Conservation (phyloP, 2,888 invertebrate genomes). For the Monoplex corrugatus region DNA sequence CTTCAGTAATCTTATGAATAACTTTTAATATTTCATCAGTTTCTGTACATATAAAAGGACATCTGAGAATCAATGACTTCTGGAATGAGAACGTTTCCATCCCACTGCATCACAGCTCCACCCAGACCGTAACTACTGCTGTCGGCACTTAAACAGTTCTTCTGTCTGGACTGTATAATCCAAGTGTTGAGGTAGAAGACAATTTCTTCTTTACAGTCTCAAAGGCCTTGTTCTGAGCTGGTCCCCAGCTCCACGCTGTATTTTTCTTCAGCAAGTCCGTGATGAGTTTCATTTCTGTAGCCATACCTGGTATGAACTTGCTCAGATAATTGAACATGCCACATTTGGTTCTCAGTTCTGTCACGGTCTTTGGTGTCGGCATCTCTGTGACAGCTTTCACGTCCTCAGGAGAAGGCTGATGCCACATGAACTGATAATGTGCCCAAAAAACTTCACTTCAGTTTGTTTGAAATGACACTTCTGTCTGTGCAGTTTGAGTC, state of each 20-base stretch:
- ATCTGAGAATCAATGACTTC: conserved; percentile 31
- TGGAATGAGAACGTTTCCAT: background rate
- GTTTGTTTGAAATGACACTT: conserved; percentile 18
- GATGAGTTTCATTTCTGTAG: conserved; percentile 5
- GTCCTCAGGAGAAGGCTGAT: conserved; percentile 1
- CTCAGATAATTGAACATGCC: conserved; percentile 35
- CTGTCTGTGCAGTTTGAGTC: conserved; percentile 22
- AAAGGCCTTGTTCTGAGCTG: conserved; percentile 15
- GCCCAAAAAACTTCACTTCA: conserved; percentile 42
- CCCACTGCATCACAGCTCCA: background rate
- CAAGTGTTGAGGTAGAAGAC: background rate
- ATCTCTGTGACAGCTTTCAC: conserved; percentile 10
- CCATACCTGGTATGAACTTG: conserved; percentile 31
- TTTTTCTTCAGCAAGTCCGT: conserved; percentile 26
- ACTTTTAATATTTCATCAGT: background rate
- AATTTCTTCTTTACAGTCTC: background rate
- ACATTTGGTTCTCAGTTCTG: conserved; percentile 29
- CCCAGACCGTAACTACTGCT: conserved; percentile 14
- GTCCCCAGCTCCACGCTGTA: conserved; percentile 13
- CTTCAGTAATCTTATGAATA: conserved; percentile 22
- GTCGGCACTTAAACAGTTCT: conserved; percentile 10
- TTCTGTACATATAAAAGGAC: background rate
- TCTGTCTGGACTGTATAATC: background rate
- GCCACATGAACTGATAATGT: background rate
- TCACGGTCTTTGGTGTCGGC: background rate